Evolutionary conservation across 1,140 invertebrate genomes (phyloP).

Genomic region (Drosophila pandora): DNA sequence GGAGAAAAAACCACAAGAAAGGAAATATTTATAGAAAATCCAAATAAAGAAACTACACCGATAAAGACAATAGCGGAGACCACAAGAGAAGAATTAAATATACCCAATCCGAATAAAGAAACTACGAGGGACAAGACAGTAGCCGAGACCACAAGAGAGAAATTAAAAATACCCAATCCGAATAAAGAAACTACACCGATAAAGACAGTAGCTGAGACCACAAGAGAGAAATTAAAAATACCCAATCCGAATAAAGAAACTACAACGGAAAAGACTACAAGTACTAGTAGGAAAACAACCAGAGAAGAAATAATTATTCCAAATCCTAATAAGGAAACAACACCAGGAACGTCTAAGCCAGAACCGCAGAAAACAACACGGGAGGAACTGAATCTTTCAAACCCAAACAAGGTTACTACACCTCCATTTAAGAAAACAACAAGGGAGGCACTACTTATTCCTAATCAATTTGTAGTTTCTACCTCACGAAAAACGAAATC

Average conservation of each 20-base stretch:
- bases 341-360: background rate
- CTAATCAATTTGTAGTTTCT: background rate
- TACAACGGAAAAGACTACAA: background rate
- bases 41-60: background rate
- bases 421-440: background rate
- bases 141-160: background rate
- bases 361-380: background rate
- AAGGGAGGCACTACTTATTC: background rate
- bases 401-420: background rate
- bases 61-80: background rate
- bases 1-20: background rate
- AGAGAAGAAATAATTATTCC: background rate
- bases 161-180: background rate
- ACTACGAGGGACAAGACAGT: background rate
- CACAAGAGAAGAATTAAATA: background rate
- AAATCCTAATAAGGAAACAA: background rate
- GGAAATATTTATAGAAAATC: background rate
- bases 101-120: background rate
- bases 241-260: background rate
- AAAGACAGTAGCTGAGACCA: background rate
- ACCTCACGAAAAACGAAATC: background rate
- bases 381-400: background rate
- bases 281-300: background rate
- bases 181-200: background rate
- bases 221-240: background rate